These are phyloP conservation scores for Rhingia rostrata DNA, from an alignment of 2,888 invertebrate species.

Conservation along the genomic window DNA sequence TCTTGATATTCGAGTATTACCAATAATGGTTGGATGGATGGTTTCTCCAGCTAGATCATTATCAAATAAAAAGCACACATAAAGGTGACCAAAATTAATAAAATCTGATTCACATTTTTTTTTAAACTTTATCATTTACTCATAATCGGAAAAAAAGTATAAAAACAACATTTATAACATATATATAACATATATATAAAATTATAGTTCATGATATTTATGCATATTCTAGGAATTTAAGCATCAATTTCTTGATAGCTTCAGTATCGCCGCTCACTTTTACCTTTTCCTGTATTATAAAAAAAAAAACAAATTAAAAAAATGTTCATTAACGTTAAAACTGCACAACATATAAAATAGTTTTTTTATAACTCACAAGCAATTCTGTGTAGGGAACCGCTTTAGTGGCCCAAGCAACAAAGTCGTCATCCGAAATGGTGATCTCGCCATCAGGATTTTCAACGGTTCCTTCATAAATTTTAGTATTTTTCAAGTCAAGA, in stretches of 20 bases:
- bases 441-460: conserved; percentile 78
- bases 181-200: too few relatives aligned
- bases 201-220: neutral
- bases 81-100: too few relatives aligned
- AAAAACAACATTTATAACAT: neutral
- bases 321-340: neutral
- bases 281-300: conserved; percentile 73
- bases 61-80: too few relatives aligned
- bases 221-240: neutral
- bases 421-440: conserved; percentile 81
- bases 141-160: neutral
- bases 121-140: neutral
- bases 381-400: conserved; percentile 79
- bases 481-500: conserved; percentile 82
- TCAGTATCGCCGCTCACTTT: conserved; percentile 8
- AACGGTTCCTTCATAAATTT: conserved; percentile 80
- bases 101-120: neutral
- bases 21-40: too few relatives aligned
- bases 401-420: conserved; percentile 80
- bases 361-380: conserved; percentile 73
- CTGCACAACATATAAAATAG: neutral
- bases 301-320: neutral
- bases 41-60: too few relatives aligned
- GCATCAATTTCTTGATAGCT: conserved; percentile 11
- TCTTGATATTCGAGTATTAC: too few relatives aligned